Percentiles rank a stretch among this genome's conserved stretches.
These are phyloP conservation scores for Microlaimidae sp. DNA, from an alignment of 2,888 invertebrate genomes.

Conservation along the genomic window DNA sequence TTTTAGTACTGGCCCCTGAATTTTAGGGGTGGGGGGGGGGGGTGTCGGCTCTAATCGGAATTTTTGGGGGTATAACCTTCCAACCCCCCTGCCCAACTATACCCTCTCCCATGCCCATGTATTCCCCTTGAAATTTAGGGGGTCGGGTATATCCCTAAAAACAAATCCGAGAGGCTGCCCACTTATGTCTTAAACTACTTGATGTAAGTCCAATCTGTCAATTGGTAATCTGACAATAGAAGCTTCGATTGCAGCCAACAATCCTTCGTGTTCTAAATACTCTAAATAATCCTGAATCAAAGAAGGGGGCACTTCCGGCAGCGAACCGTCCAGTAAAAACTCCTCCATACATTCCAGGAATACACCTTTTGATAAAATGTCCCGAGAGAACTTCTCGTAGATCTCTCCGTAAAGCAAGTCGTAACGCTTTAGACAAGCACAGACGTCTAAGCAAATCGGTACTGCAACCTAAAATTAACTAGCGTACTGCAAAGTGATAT, in stretches of 20 bases:
- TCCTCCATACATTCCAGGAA: constrained; percentile 55
- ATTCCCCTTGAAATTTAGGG: too few species aligned
- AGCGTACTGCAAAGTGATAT: too few species aligned
- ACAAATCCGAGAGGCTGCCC: too few species aligned
- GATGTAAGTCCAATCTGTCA: constrained; percentile 57
- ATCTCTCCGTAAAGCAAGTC: constrained; percentile 49
- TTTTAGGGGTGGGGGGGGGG: too few species aligned
- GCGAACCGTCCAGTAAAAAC: constrained; percentile 22
- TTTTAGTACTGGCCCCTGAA: too few species aligned
- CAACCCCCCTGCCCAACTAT: too few species aligned
- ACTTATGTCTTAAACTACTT: too few species aligned
- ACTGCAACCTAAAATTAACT: neutral
- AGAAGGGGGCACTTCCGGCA: constrained; percentile 47
- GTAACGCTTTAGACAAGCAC: constrained; percentile 12
- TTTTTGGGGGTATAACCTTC: too few species aligned
- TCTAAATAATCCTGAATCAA: constrained; percentile 56
- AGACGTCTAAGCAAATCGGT: constrained; percentile 5
- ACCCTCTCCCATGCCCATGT: too few species aligned
- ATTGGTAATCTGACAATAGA: constrained; percentile 56
- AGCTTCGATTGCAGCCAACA: constrained; percentile 51
- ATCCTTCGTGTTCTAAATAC: constrained; percentile 49
- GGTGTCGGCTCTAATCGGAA: too few species aligned
- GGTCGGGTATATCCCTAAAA: too few species aligned
- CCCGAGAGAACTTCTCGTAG: constrained; percentile 48
- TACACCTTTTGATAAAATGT: constrained; percentile 47